A percentile compares a stretch with the other conserved stretches of the same genome.
phyloP scores from a whole-genome alignment of 1,140 invertebrate species.

The Drosophila kurseongensis region DNA sequence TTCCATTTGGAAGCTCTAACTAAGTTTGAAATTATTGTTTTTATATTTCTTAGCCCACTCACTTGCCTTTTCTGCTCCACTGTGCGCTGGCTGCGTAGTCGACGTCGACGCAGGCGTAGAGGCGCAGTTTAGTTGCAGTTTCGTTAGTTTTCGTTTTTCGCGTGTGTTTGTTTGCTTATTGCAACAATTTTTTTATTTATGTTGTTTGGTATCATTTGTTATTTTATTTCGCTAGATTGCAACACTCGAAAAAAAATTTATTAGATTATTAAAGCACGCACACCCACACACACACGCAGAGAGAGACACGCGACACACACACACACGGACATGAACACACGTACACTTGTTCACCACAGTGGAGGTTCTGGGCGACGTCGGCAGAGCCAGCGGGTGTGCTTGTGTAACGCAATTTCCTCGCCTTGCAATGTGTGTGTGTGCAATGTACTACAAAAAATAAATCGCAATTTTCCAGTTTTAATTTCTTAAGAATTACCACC shows the following conservation, averaged over 20 bases:
- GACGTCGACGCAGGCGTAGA: constrained; percentile 16
- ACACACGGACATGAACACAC: constrained; percentile 27
- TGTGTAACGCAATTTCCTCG: constrained; percentile 78
- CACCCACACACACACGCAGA: constrained; percentile 35
- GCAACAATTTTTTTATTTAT: constrained; percentile 46
- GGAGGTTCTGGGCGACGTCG: constrained; percentile 20
- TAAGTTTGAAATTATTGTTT: too few species aligned
- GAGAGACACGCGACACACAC: constrained; percentile 43
- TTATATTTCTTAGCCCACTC: constrained; percentile 3
- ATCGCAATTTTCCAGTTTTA: constrained; percentile 26
- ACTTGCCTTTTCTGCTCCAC: constrained; percentile 28
- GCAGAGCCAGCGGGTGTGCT: constrained; percentile 53
- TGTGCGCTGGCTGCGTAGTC: constrained; percentile 27
- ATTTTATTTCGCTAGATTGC: constrained; percentile 37
- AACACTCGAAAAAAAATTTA: constrained; percentile 55
- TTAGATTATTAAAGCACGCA: constrained; percentile 45
- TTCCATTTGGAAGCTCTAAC: too few species aligned
- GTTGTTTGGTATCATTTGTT: constrained; percentile 31
- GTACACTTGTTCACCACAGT: constrained; percentile 50
- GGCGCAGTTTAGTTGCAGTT: constrained; percentile 8
- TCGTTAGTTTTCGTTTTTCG: constrained; percentile 23
- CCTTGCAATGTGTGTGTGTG: constrained; percentile 18
- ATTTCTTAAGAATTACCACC: constrained; percentile 26
- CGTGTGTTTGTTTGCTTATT: constrained; percentile 40
- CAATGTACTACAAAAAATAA: constrained; percentile 21